Evolutionary conservation across 2,888 invertebrate genomes (phyloP), one percentile per base, ranked within the genome.

Genomic region (Drosophila multiciliata): DNA sequence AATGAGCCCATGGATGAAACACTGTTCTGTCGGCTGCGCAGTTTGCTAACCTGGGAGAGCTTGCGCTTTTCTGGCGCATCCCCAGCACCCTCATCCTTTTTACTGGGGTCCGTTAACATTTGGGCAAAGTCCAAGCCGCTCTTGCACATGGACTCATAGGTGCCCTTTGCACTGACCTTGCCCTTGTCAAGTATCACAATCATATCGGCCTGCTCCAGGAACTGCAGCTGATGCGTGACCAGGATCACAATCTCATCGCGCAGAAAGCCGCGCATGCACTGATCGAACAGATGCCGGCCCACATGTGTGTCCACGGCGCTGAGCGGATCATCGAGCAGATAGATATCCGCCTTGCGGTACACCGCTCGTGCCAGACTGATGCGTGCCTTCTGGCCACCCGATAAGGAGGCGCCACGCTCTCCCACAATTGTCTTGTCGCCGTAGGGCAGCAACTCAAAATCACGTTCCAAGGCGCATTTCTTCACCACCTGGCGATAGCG

Each of bases 251-350:
- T 96, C 90, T 96, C 96, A 8, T 94, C 94, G 49, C 94, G 94
- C 66, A 97, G 92, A 80, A 85, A 93, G 1, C 91, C 92, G 3
- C 92, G 90, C 91, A 93, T 93, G 49, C 93, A 93, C 70, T 93
- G 91, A 72, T 98, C 97, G 93, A 98, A 98, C 82, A 98, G 94
- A 92, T 97, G 97, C 8, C 97, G 95, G 2, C 98, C 97, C 1
- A 98, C 98, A 91, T 97, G 97, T 0, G 98, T 95, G 93, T 98
- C 98, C 29, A 98, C 98, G 0, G 98, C 98, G 64, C 97, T 96
- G 58, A 98, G 94, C 0, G 98, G 98, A 94, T 98, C 98, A 92
- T 98, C 98, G 61, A 98, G 93, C 29, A 98, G 93, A 91, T 98
- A 98, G 77, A 98, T 96, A 88, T 97, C 97, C 0, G 97, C 96